Evolutionary conservation across 2,797 vertebrate genomes (phyloP).

Genomic region (Lindbergichthys nudifrons): DNA sequence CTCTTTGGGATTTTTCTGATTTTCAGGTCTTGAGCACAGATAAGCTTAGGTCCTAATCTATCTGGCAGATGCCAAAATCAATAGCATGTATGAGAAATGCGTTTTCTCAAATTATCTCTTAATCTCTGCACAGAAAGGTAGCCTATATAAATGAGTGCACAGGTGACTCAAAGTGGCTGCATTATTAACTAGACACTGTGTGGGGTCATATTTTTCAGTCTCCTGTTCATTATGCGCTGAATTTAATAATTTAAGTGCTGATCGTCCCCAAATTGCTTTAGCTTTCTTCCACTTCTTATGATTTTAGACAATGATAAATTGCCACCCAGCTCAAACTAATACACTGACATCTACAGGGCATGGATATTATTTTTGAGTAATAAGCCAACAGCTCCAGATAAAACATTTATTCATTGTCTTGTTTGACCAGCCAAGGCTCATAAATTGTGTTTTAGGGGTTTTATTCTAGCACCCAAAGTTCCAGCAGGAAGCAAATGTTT

Average conservation of each 20-base stretch:
- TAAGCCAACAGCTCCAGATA: conserved; percentile 52
- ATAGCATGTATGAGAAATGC: conserved; percentile 26
- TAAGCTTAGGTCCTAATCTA: conserved; percentile 36
- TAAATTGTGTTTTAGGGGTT: conserved; percentile 33
- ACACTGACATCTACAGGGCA: conserved; percentile 59
- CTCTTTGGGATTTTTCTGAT: conserved; percentile 21
- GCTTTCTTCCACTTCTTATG: conserved; percentile 46
- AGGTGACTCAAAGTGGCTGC: conserved; percentile 11
- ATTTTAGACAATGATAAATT: conserved; percentile 67
- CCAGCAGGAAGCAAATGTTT: conserved; percentile 33
- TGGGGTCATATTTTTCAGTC: conserved; percentile 17
- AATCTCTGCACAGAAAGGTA: conserved; percentile 21
- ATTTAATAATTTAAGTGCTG: conserved; percentile 57
- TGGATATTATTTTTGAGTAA: conserved; percentile 58
- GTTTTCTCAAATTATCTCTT: conserved; percentile 27
- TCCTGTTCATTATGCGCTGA: conserved; percentile 24
- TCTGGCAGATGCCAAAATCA: conserved; percentile 51
- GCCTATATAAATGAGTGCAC: conserved; percentile 23
- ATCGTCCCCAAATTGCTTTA: conserved; percentile 34
- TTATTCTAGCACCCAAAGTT: conserved; percentile 19
- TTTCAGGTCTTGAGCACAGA: conserved; percentile 30
- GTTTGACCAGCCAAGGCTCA: conserved; percentile 40
- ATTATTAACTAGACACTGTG: conserved; percentile 11
- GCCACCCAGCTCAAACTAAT: conserved; percentile 51
- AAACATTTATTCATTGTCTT: conserved; percentile 51